Base-by-base conservation (phyloP, 2,797 vertebrate genomes). In the Gambelia wislizenii region DNA sequence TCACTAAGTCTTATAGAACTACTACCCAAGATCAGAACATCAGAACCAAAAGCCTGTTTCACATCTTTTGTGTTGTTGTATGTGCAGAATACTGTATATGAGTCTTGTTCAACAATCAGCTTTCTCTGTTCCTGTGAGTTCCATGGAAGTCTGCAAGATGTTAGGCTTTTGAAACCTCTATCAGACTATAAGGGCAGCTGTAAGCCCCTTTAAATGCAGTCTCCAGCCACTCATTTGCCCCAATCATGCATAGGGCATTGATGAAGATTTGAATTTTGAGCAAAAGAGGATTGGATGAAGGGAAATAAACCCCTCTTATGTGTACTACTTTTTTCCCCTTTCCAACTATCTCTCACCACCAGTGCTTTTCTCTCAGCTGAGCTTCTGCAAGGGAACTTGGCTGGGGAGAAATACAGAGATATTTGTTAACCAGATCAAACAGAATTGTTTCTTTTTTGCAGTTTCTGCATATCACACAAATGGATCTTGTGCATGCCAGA, bases 341-440 rank as follows among this genome's bases (percentile, higher is more conserved):
- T 14, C 42, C 7, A 27, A n/a, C 6, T 67, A 30, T 8, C 33
- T 83, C 39, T 67, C 30, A 30, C 39, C 27, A 83, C 27, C 67
- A 83, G 44, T n/a, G 16, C 33, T 47, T 67, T 83, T 83, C 61
- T 83, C 39, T 3, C 61, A 49, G 61, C 25, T 82, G 59, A 4
- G 56, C 36, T 74, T 74, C 72, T 36, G 16, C 33, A 64, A 64
- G 20, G 8, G 30, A 52, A 54, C 12, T 22, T 56, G 8, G 6
- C n/a, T 27, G n/a, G 16, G 76, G 47, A 16, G 18, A 80, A 69
- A 59, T 82, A 67, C 80, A 44, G 56, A 36, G 76, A 49, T 78
- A 85, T 91, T 49, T 20, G 7, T 42, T 61, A 70, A 47, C 61
- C 83, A 87, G 81, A 90, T 87, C 56, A 59, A 59, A 59, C 18